These are phyloP conservation scores for Pseudomugil tenellus DNA, from an alignment of 2,797 vertebrate species.

Conservation along the genomic window DNA sequence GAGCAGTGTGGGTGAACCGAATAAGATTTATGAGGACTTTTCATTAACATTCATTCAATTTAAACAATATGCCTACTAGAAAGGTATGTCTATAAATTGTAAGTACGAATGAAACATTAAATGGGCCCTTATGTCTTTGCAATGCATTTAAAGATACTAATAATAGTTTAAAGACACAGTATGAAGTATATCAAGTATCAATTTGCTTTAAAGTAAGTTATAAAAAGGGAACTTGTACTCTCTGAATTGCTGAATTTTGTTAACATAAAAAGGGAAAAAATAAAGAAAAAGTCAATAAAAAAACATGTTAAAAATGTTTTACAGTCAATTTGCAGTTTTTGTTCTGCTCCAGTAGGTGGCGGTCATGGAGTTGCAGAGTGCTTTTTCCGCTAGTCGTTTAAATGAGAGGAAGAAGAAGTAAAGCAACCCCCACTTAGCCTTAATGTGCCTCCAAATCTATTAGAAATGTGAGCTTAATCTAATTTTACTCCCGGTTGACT, in stretches of 20 bases:
- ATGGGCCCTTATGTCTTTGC: neutral
- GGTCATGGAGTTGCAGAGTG: neutral
- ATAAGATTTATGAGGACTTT: neutral
- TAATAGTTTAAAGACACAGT: too few relatives aligned
- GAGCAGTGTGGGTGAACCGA: too few relatives aligned
- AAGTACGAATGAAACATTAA: neutral
- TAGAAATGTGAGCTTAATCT: constrained; percentile 32
- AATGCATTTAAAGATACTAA: too few relatives aligned
- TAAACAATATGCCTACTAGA: neutral
- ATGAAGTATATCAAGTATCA: too few relatives aligned
- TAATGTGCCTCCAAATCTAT: constrained; percentile 55
- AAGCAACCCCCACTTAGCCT: constrained; percentile 25
- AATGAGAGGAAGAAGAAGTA: constrained; percentile 46
- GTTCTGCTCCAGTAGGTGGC: constrained; percentile 39
- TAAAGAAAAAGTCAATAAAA: too few relatives aligned
- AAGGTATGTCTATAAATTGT: neutral
- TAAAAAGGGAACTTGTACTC: neutral
- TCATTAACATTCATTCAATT: neutral
- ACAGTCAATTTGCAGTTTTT: too few relatives aligned
- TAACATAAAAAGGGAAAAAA: too few relatives aligned
- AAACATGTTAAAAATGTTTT: too few relatives aligned
- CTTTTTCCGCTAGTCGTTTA: constrained; percentile 10
- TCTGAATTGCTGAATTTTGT: too few relatives aligned
- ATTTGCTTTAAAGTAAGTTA: neutral
- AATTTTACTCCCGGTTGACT: neutral